Evolutionary conservation across 2,888 invertebrate species (phyloP).

Genomic region (Euphydryas editha): DNA sequence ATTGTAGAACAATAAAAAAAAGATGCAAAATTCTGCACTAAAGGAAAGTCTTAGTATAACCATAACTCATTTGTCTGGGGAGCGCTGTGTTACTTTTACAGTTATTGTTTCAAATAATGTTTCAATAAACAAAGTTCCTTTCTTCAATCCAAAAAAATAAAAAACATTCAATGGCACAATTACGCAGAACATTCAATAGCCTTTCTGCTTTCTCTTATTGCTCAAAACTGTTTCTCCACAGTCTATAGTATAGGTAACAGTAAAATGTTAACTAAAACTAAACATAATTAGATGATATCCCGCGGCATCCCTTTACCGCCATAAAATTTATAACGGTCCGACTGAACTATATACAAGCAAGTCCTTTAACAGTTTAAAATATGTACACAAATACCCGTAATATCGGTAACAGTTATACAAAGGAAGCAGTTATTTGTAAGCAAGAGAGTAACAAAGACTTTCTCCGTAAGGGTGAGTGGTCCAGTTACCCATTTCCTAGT

Average conservation of each 20-base stretch:
- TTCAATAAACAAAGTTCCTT: slow-evolving; percentile 1
- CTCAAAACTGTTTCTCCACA: slow-evolving; percentile 58
- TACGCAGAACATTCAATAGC: slow-evolving; percentile 24
- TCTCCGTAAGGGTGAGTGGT: slow-evolving; percentile 67
- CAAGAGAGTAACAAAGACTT: slow-evolving; percentile 77
- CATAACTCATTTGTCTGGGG: neutral
- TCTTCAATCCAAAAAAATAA: slow-evolving; percentile 7
- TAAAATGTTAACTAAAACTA: slow-evolving; percentile 48
- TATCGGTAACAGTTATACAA: slow-evolving; percentile 67
- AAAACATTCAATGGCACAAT: slow-evolving; percentile 26
- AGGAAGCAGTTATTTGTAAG: slow-evolving; percentile 65
- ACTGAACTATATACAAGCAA: slow-evolving; percentile 75
- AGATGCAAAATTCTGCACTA: neutral
- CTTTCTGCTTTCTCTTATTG: slow-evolving; percentile 59
- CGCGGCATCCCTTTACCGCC: slow-evolving; percentile 64
- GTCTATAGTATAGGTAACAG: slow-evolving; percentile 47
- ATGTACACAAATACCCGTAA: slow-evolving; percentile 81
- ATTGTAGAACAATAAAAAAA: too few species aligned
- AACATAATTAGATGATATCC: slow-evolving; percentile 54
- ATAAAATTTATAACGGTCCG: slow-evolving; percentile 66
- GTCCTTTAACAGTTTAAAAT: slow-evolving; percentile 72
- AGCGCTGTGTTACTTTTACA: neutral
- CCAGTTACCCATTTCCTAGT: slow-evolving; percentile 61
- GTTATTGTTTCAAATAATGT: slow-evolving; percentile 4
- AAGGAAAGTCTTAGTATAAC: neutral